These are phyloP conservation scores for Neolamprologus tretocephalus DNA, from an alignment of 2,113 vertebrate genomes.

Conservation along the genomic window DNA sequence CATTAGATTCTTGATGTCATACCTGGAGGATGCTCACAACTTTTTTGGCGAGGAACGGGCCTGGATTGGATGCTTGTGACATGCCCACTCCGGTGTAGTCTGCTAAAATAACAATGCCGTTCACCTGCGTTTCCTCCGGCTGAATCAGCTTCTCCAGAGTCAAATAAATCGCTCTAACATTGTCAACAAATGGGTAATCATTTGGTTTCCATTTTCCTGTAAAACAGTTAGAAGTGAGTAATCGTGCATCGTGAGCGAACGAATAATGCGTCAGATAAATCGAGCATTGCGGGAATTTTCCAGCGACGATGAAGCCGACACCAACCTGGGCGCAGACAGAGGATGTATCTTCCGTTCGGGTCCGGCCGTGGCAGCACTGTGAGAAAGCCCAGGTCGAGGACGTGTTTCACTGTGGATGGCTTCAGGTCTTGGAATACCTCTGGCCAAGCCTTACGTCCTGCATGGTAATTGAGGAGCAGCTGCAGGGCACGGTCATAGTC, in stretches of 20 bases:
- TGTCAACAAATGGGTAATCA: slow-evolving; percentile 93
- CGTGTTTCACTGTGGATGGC: slow-evolving; percentile 85
- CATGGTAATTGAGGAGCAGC: slow-evolving; percentile 93
- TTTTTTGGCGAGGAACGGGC: slow-evolving; percentile 97
- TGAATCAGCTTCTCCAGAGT: slow-evolving; percentile 97
- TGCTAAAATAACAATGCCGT: slow-evolving; percentile 93
- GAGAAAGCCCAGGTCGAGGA: slow-evolving; percentile 89
- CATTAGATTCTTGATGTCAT: background rate
- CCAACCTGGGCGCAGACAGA: slow-evolving; percentile 90
- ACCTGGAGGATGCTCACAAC: slow-evolving; percentile 98
- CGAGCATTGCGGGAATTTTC: background rate
- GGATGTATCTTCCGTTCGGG: slow-evolving; percentile 84
- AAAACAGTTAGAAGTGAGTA: background rate
- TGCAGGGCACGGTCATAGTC: slow-evolving; percentile 94
- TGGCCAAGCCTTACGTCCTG: slow-evolving; percentile 86
- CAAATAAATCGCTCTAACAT: slow-evolving; percentile 92
- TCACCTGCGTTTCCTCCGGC: slow-evolving; percentile 96
- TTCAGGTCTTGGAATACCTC: slow-evolving; percentile 90
- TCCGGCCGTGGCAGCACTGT: slow-evolving; percentile 86
- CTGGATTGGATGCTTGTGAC: slow-evolving; percentile 96
- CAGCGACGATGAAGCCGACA: background rate
- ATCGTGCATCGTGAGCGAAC: background rate
- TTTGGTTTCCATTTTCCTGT: slow-evolving; percentile 93
- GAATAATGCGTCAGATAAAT: background rate
- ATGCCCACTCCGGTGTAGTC: slow-evolving; percentile 96